Base-by-base conservation (phyloP, 2,888 invertebrate species). In the Nesidiocoris tenuis region DNA sequence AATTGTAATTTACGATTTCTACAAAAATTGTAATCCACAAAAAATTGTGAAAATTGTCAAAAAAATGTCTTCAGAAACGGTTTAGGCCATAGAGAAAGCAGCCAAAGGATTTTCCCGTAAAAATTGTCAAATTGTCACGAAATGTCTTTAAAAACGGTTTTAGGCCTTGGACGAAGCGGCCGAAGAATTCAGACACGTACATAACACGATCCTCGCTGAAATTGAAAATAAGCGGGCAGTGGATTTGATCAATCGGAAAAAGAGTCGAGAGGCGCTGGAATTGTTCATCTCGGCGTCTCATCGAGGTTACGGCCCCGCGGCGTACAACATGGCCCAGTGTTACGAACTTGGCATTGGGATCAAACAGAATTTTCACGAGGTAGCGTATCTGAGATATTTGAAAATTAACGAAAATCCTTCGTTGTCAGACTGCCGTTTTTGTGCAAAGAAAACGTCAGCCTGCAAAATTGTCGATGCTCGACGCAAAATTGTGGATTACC, bases 261-360 rank as follows among this genome's bases (percentile, higher is more conserved):
- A 87, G 79, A 86, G 87, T 80, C 85, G 86, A 59, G 84, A 88
- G 76, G 88, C 87, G 77, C 82, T 89, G 74, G 83, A 86, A 64
- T 88, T 88, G 80, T 85, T 86, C 79, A 80, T 82, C 79, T 86
- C 85, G 75, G 89, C 89, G 78, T 87, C 88, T 19, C 85, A 85
- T 79, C 85, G 86, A 87, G 79, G 76, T 2, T 87, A 89, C 82
- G 84, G 87, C 70, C 86, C 87, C 78, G 90, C 90, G 39, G 84
- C 88, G 77, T 91, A 88, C 81, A 91, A 91, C 82, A 84, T 91
- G 78, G 91, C 88, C 0, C 81, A 91, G 24, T 91, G 90, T 81
- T 88, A 90, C 82, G 90, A 91, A 82, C 84, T 86, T 80, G 91
- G 91, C 0, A 82, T 88, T 74, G 91, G 91, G 76, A 88, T 89